phyloP scores from a whole-genome alignment of 2,113 vertebrate species.

The Recurvirostra avosetta region DNA sequence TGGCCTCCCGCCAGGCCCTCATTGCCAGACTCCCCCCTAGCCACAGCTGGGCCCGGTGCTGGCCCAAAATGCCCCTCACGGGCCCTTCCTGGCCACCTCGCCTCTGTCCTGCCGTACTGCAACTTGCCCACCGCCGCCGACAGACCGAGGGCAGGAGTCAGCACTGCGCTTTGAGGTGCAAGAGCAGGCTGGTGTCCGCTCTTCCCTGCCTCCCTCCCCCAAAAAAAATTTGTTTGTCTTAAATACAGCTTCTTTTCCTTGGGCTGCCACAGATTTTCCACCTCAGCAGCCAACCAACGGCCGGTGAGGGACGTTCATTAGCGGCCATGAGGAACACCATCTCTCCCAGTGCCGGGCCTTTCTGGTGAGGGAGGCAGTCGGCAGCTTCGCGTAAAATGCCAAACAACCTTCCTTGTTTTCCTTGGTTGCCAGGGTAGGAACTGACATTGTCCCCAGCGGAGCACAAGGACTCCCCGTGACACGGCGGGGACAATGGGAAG shows the following conservation, averaged over 20 bases:
- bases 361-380: background rate
- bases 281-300: background rate
- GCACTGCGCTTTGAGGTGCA: fast-evolving
- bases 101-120: background rate
- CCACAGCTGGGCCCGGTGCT: background rate
- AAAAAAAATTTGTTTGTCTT: conserved; percentile 10
- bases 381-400: background rate
- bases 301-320: background rate
- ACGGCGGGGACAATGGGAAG: conserved; percentile 69
- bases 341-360: background rate
- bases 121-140: fast-evolving
- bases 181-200: background rate
- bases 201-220: background rate
- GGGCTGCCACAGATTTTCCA: conserved; percentile 18
- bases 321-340: background rate
- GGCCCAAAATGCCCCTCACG: background rate
- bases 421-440: conserved; percentile 52
- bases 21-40: fast-evolving
- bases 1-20: background rate
- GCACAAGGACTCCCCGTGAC: conserved; percentile 55
- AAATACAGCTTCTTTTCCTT: background rate
- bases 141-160: background rate
- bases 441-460: conserved; percentile 30
- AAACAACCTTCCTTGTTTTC: conserved; percentile 46
- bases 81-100: too few species aligned